Conservation (phyloP, 2,888 invertebrate species). For the Piscicola geometra region DNA sequence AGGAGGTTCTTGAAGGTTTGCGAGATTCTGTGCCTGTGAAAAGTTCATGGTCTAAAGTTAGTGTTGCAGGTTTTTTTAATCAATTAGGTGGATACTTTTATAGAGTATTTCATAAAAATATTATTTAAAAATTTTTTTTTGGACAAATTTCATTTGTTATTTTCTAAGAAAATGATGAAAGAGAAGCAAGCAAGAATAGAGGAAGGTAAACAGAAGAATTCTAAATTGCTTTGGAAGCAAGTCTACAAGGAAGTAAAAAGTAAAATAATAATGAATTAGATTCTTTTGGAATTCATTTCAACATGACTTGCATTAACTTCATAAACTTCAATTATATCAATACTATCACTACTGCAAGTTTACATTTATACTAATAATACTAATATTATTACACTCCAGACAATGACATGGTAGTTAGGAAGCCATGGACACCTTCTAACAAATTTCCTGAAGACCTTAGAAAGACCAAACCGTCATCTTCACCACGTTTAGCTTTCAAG, state of each 20-base stretch:
- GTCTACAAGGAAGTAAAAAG: background rate
- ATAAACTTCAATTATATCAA: too few relatives aligned
- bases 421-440: conserved; percentile 26
- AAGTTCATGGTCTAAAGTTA: background rate
- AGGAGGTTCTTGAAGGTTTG: too few relatives aligned
- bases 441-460: conserved; percentile 25
- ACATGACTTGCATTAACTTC: too few relatives aligned
- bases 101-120: too few relatives aligned
- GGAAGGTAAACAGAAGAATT: background rate
- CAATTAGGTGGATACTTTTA: too few relatives aligned
- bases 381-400: conserved; percentile 5
- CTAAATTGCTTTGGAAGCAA: background rate
- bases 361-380: too few relatives aligned
- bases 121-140: background rate
- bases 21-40: background rate
- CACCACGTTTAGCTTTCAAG: background rate
- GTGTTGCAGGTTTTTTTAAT: too few relatives aligned
- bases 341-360: too few relatives aligned
- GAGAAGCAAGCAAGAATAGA: background rate
- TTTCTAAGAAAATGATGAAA: background rate
- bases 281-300: too few relatives aligned
- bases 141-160: background rate
- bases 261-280: background rate
- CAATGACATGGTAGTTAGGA: background rate
- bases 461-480: background rate